Evolutionary conservation across 2,888 invertebrate genomes (phyloP).

Genomic region (Bibio marci): DNA sequence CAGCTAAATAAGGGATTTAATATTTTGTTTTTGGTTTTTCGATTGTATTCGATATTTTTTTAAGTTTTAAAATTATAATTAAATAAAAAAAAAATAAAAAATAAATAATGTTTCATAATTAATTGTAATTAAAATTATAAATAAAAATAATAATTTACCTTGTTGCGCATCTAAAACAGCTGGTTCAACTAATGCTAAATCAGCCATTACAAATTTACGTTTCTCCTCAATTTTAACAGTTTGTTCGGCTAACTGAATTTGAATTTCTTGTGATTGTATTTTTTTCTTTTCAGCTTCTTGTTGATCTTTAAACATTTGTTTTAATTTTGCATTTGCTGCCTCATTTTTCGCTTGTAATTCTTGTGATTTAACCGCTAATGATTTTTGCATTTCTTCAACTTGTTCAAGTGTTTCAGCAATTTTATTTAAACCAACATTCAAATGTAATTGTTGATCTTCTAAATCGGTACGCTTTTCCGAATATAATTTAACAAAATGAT

Average conservation of each 20-base stretch:
- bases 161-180: slow-evolving; percentile 98
- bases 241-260: slow-evolving; percentile 68
- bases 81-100: slow-evolving; percentile 2
- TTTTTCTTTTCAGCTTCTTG: slow-evolving; percentile 99
- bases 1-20: slow-evolving; percentile 39
- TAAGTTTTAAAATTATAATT: background rate
- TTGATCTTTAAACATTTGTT: slow-evolving; percentile 98
- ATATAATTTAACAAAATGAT: slow-evolving; percentile 95
- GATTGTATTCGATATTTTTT: background rate
- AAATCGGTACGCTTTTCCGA: slow-evolving; percentile 95
- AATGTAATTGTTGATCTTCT: slow-evolving; percentile 95
- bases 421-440: slow-evolving; percentile 96
- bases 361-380: slow-evolving; percentile 89
- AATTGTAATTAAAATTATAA: slow-evolving; percentile 4
- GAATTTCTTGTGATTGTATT: slow-evolving; percentile 93
- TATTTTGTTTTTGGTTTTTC: no score
- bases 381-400: slow-evolving; percentile 98
- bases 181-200: slow-evolving; percentile 94
- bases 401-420: slow-evolving; percentile 99
- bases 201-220: slow-evolving; percentile 85
- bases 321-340: slow-evolving; percentile 96
- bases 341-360: slow-evolving; percentile 94
- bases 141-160: slow-evolving; percentile 39
- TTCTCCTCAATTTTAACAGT: slow-evolving; percentile 88
- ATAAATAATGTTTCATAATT: slow-evolving; percentile 4